Percentiles rank a stretch among this genome's conserved stretches.
These are phyloP conservation scores for Lottia gigantea DNA, from an alignment of 2,888 invertebrate species.

Conservation along the genomic window DNA sequence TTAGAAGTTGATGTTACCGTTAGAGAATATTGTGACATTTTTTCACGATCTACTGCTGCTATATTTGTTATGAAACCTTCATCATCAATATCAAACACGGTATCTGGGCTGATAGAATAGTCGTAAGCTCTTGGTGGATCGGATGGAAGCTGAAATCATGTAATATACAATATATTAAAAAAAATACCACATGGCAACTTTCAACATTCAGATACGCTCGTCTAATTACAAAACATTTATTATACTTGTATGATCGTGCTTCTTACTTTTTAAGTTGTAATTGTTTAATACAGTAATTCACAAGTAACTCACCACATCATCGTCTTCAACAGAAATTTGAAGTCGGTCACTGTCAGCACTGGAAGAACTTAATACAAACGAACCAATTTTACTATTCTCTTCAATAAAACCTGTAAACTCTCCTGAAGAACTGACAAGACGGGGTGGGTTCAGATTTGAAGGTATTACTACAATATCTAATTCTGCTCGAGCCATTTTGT, in stretches of 20 bases:
- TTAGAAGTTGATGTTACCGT: too few relatives aligned
- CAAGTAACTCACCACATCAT: constrained; percentile 45
- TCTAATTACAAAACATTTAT: too few relatives aligned
- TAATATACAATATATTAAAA: neutral
- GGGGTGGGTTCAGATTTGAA: constrained; percentile 46
- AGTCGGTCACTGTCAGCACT: constrained; percentile 31
- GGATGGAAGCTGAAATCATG: neutral
- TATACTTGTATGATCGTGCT: too few relatives aligned
- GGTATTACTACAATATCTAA: constrained; percentile 42
- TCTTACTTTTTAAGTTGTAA: too few relatives aligned
- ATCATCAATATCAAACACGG: neutral
- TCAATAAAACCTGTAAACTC: constrained; percentile 43
- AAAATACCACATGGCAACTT: too few relatives aligned
- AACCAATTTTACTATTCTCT: constrained; percentile 46
- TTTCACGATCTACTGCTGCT: neutral
- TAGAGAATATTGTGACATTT: neutral
- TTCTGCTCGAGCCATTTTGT: constrained; percentile 42
- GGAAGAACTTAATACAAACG: constrained; percentile 32
- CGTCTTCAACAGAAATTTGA: constrained; percentile 44
- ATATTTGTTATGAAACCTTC: neutral
- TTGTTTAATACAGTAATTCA: too few relatives aligned
- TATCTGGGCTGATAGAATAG: neutral
- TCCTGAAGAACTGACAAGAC: constrained; percentile 36
- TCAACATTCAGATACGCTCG: too few relatives aligned
- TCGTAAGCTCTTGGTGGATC: neutral